These are phyloP conservation scores for Montipora cactus DNA, from an alignment of 64 coral and sea anemone genomes.

Conservation along the genomic window DNA sequence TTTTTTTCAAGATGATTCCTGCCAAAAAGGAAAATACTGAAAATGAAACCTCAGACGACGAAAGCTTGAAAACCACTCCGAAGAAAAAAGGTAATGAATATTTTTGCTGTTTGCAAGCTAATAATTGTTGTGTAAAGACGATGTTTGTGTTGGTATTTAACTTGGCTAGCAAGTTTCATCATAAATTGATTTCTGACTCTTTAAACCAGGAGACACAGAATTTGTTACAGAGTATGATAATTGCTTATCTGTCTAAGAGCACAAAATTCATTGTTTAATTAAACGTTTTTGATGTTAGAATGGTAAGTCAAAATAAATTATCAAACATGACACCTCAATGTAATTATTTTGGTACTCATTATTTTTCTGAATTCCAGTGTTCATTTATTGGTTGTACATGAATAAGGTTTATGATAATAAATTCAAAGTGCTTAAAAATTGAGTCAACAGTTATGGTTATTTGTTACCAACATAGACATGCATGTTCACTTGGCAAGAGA, in stretches of 20 bases:
- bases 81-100: constrained; percentile 70
- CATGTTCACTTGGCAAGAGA: no score
- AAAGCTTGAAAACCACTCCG: constrained; percentile 61
- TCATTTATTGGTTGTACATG: background rate
- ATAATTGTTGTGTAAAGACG: constrained; percentile 16
- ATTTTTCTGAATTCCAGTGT: background rate
- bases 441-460: no score
- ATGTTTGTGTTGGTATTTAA: background rate
- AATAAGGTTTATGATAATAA: background rate
- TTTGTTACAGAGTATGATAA: background rate
- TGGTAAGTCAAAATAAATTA: background rate
- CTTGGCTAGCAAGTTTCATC: background rate
- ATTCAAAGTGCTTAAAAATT: no score
- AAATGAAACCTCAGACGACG: constrained; percentile 66
- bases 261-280: background rate
- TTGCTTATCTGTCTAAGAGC: background rate
- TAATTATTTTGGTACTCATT: background rate
- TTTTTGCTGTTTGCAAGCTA: no score
- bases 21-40: constrained; percentile 71
- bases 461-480: no score
- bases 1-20: constrained; percentile 28
- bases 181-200: constrained; percentile 24
- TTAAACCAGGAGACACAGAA: background rate
- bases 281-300: background rate
- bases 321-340: background rate